Evolutionary conservation across 1,140 invertebrate genomes (phyloP).

Genomic region (Pectinophora gossypiella): DNA sequence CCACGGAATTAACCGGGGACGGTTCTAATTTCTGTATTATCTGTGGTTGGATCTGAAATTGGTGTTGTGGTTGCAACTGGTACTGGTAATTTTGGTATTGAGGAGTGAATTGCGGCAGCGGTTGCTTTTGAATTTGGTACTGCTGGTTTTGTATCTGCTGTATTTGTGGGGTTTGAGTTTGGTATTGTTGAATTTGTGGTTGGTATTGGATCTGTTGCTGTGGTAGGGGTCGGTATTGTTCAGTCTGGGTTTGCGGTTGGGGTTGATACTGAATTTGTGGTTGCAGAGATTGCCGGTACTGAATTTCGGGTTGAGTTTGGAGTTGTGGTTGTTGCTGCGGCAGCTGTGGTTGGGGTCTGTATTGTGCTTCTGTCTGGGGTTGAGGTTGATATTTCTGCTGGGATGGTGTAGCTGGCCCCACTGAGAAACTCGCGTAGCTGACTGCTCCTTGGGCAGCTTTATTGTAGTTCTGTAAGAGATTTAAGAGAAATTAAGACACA

Average conservation of each 20-base stretch:
- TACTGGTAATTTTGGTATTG: neutral
- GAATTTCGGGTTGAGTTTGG: neutral
- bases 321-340: neutral
- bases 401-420: neutral
- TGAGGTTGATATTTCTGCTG: slow-evolving; percentile 10
- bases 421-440: slow-evolving; percentile 43
- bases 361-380: neutral
- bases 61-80: neutral
- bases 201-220: neutral
- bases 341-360: neutral
- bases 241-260: slow-evolving; percentile 11
- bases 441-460: slow-evolving; percentile 36
- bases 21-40: neutral
- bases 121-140: neutral
- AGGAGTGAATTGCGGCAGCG: no score
- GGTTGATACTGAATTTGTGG: slow-evolving; percentile 17
- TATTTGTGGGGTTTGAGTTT: neutral
- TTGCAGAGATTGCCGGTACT: slow-evolving; percentile 8
- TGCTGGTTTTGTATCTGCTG: neutral
- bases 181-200: neutral
- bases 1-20: neutral
- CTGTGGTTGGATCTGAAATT: slow-evolving; percentile 1
- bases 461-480: slow-evolving; percentile 36
- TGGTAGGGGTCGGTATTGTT: slow-evolving; percentile 13
- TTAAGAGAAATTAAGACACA: no score